Evolutionary conservation across 1,140 invertebrate species (phyloP), one percentile per base, ranked within the genome.

Genomic region (Trachelipus rathkii): DNA sequence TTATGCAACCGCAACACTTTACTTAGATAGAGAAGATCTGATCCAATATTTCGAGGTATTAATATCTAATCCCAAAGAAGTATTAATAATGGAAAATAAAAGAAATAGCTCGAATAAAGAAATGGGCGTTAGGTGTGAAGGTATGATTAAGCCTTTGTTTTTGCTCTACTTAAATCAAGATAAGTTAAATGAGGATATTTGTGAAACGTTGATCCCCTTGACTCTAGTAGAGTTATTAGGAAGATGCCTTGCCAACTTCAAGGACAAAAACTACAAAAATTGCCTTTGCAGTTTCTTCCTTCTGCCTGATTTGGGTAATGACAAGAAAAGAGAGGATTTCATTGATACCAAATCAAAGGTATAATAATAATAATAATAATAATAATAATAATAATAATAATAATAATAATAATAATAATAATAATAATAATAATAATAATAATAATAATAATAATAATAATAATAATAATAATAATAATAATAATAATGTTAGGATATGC

Each of bases 111-210:
- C 33, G 33, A 76, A 24, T 74, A 19, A 78, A 43, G 66, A 45
- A 1, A 13, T n/a, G 15, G 70, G 69, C 0, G 21, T 78, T 11
- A 78, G 76, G 23, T 78, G 77, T 60, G 77, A 78, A 69, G 73
- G 76, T 19, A 45, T 81, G 21, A 50, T 78, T 15, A 81, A 81
- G 66, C 79, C 79, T 2, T 19, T 72, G 10, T 81, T 78, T 69
- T 74, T 78, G 21, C 11, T 73, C 10, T 19, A 43, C 23, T 50
- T 81, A 68, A 67, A 78, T 71, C 24, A 44, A 78, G 6, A 53
- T 74, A 44, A 19, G 76, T 15, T 33, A 67, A 23, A 11, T 50
- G 33, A 33, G 6, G 6, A 33, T 33, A 33, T 33, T 33, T 77
- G 21, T 8, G 24, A 9, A 5, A 33, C 1, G 1, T 33, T 33